Base-by-base conservation (phyloP, 2,113 vertebrate species). In the Cheirogaleus medius region DNA sequence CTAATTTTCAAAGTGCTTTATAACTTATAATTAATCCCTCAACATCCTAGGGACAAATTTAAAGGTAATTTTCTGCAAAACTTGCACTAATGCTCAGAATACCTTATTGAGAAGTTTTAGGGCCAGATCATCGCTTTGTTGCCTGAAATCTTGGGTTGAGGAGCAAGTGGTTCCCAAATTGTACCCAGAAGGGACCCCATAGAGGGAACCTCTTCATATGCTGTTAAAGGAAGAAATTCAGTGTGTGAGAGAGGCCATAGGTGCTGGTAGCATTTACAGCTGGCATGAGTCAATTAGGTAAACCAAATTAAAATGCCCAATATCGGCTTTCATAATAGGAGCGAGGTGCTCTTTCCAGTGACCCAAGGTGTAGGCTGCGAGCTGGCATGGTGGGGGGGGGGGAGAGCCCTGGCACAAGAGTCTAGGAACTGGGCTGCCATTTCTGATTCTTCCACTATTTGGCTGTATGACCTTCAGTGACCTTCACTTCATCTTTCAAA, bases 1-100 rank as follows among this genome's bases (percentile, higher is more conserved):
- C 42, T 90, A 94, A 91, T 78, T 95, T 95, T 93, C 81, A 88
- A 90, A 96, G 58, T 76, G 39, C 25, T 78, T 96, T 81, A 88
- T 29, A 95, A 82, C 29, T 32, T 44, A 20, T 82, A 74, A 96
- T 96, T 87, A 97, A 76, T 87, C 87, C 34, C 23, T 73, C 69
- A 71, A 39, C 21, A 64, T 74, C 37, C 42, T 66, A 42, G 37
- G 74, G 63, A 87, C 76, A 87, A 47, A 94, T 63, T n/a, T 58
- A 89, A 93, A 95, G 68, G 64, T 39, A 95, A 95, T 23, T 71
- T 93, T 82, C 29, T 63, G 76, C 54, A 68, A 95, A 85, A 63
- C 52, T 69, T 69, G 54, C 32, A 90, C 29, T 71, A 49, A 44
- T 60, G 47, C 54, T 92, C 84, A 68, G 82, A 87, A 81, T 80